Base-by-base conservation (phyloP, 2,888 invertebrate genomes). In the Timema podura region DNA sequence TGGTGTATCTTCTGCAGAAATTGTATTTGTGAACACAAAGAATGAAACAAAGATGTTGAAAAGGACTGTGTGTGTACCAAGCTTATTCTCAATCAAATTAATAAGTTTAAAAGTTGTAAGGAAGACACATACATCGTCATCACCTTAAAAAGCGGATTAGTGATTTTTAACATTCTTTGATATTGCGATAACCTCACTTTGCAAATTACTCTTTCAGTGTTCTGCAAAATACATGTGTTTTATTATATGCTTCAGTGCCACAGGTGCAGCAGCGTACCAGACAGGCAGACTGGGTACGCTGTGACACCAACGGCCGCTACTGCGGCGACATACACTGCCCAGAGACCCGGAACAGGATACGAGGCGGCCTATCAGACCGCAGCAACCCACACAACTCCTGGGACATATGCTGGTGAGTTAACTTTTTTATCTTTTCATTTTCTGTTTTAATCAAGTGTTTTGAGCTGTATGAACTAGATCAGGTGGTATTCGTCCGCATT, bases 311-410 rank as follows among this genome's bases (percentile, higher is more conserved):
- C 91, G 16, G 77, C 78, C 74, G 90, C 91, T 45, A 91, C 93
- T 59, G 93, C 93, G 72, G 91, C 91, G 66, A 90, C 93, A 67
- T 94, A 94, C 82, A 90, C 91, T 73, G 91, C 94, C 64, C 93
- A 93, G 79, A 87, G 92, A 74, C 87, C 90, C 72, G 88, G 91
- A 49, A 88, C 91, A 68, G 91, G 91, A 71, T 92, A 93, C 85
- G 92, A 92, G 79, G 91, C 91, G 75, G 92, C 93, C 64, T 91
- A 91, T 77, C 92, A 93, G 78, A 91, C 93, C 70, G 91, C 89
- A 73, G 89, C 91, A 44, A 91, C 77, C 49, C 77, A 77, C 71
- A 76, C 93, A 54, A 89, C 91, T 70, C 90, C 90, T 81, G 90
- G 90, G 79, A 86, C 87, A 64, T 87, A 87, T 81, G 86, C 86